These are phyloP conservation scores for Apamea anceps DNA, from an alignment of 2,888 invertebrate species.

Conservation along the genomic window DNA sequence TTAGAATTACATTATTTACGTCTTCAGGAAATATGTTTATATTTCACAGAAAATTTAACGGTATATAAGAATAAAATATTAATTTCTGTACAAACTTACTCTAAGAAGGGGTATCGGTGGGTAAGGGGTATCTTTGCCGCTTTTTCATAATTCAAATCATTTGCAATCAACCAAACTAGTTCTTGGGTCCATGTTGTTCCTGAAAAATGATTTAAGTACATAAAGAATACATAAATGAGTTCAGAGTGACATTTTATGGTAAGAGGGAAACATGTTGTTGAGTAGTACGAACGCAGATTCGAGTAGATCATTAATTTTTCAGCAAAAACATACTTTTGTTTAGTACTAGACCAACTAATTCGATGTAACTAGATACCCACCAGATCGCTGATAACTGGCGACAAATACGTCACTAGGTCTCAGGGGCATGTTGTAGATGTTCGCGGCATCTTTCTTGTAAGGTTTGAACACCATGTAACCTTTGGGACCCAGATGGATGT, in stretches of 20 bases:
- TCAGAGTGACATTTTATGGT: not conserved
- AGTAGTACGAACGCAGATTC: not conserved
- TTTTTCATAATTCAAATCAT: conserved; percentile 91
- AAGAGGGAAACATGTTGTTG: not conserved
- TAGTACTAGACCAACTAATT: not conserved
- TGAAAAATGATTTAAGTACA: conserved; percentile 59
- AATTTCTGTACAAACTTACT: conserved; percentile 89
- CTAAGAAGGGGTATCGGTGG: conserved; percentile 92
- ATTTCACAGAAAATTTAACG: too few relatives aligned
- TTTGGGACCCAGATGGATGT: conserved; percentile 47
- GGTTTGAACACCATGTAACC: conserved; percentile 54
- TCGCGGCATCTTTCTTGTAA: conserved; percentile 83
- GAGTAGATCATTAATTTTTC: too few relatives aligned
- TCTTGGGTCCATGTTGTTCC: conserved; percentile 93
- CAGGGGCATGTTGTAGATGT: conserved; percentile 91
- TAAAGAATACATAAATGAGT: not conserved
- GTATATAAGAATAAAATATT: not conserved
- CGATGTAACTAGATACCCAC: conserved; percentile 75
- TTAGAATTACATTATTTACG: too few relatives aligned
- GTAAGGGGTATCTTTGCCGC: conserved; percentile 87
- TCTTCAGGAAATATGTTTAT: not conserved
- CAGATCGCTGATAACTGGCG: conserved; percentile 92
- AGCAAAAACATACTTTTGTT: too few relatives aligned
- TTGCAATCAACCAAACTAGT: conserved; percentile 92
- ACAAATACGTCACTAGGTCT: conserved; percentile 92